Base-by-base conservation (phyloP, 1,140 invertebrate genomes). In the Aphelenchoides besseyi region DNA sequence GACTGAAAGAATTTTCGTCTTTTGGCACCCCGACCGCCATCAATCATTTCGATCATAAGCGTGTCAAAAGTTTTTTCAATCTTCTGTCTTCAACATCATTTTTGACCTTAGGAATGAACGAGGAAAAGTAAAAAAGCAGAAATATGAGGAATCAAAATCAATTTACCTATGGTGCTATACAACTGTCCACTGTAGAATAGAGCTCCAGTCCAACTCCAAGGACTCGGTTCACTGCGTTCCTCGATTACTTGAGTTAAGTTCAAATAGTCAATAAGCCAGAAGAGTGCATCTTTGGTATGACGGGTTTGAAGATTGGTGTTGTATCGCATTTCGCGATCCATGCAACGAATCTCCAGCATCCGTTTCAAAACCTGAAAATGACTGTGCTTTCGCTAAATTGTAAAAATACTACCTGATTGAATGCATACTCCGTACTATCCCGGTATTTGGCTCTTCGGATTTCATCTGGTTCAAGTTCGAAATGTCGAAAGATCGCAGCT, bases 111-210 rank as follows among this genome's bases (percentile, higher is more conserved):
- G 23, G 41, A 48, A 48, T 48, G 12, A 48, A 48, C n/a, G n/a
- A 48, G 41, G 41, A 48, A 48, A 48, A 23, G 12, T 23, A 12
- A 48, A 23, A 23, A 48, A 48, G 12, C 41, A 23, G 12, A 48
- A 23, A 16, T 23, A 48, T 23, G 41, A 48, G 41, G 12, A 48
- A 48, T 48, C 12, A 77, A 29, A 71, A 26, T 9, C 3, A 55
- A 62, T 35, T 71, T 30, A 80, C 82, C 81, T 33, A 82, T 82
- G 2, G 81, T 82, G n/a, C 80, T 82, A 54, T 84, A 84, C 1
- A 83, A 71, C 48, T 84, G 82, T 3, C 81, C 82, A 0, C 82
- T 80, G 68, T 84, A 83, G 53, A 84, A 84, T 70, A 83, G 74
- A 0, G 81, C 68, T 0, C 82, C 82, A 3, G 78, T 68, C 81